These are phyloP conservation scores for Squalus acanthias DNA, from an alignment of 2,797 vertebrate species.

Conservation along the genomic window DNA sequence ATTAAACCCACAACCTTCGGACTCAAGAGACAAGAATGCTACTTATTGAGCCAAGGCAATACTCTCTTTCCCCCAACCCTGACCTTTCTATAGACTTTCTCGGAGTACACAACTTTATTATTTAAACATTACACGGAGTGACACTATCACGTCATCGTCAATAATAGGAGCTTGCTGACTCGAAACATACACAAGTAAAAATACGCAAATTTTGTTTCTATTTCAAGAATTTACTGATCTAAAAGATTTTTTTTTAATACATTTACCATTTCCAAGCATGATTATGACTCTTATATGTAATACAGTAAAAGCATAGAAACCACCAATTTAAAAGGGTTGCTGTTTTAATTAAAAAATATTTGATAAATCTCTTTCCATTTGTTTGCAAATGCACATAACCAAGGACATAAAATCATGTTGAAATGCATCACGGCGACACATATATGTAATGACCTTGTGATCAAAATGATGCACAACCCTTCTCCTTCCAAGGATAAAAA, in stretches of 20 bases:
- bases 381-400: neutral
- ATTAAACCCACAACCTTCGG: neutral
- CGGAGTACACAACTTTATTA: neutral
- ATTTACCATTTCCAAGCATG: neutral
- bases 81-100: neutral
- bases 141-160: neutral
- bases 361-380: neutral
- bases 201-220: too few species aligned
- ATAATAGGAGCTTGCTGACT: neutral
- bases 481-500: neutral
- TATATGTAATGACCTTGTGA: neutral
- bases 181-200: neutral
- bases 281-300: neutral
- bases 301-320: neutral
- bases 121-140: neutral
- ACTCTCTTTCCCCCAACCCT: neutral
- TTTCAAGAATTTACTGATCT: neutral
- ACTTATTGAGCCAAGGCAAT: neutral
- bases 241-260: neutral
- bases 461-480: neutral
- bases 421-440: neutral
- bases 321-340: neutral
- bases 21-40: neutral
- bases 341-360: neutral
- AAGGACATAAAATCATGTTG: neutral